Evolutionary conservation across 2,113 vertebrate species (phyloP), one percentile per base, ranked within the genome.

Genomic region (Xyliphius kryptos): DNA sequence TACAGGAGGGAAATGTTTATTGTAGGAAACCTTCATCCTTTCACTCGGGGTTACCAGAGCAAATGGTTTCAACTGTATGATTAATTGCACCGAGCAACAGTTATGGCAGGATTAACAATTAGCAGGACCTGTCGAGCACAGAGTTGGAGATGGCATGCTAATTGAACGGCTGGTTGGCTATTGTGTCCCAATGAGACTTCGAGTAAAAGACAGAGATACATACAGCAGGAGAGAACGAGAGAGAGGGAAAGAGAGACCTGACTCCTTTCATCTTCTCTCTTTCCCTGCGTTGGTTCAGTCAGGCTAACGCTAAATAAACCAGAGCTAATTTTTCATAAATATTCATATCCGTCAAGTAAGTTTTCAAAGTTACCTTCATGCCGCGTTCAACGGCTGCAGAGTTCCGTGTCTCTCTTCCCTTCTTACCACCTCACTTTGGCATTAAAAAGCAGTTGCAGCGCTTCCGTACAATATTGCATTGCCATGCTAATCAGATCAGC

Each of bases 81-180:
- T 96, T 92, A 95, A 95, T 94, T 92, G 90, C 90, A 87, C 85
- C 76, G 86, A 91, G 89, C 85, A 90, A 88, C 91, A 90, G 89
- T 91, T 90, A 90, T 89, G 85, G 81, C 83, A 80, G 89, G 86
- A 91, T 92, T 90, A 92, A 91, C 92, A 93, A 94, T 93, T 92
- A 93, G 89, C 87, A 85, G 79, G 82, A 87, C 87, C 88, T 91
- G 91, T 93, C 90, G 92, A 90, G 88, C 89, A 91, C 89, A 91
- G 89, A 85, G 87, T 88, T 57, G 74, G 89, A 91, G 91, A 93
- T 91, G 91, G 85, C 86, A 80, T 87, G 82, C 88, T 94, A 94
- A 94, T 94, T 94, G 92, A 94, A 91, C 71, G 83, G 86, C 85
- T 91, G 88, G 87, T 92, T 85, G 83, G 84, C 87, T 84, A 86